Base-by-base conservation (phyloP, 2,888 invertebrate genomes). In the Timandra comae region DNA sequence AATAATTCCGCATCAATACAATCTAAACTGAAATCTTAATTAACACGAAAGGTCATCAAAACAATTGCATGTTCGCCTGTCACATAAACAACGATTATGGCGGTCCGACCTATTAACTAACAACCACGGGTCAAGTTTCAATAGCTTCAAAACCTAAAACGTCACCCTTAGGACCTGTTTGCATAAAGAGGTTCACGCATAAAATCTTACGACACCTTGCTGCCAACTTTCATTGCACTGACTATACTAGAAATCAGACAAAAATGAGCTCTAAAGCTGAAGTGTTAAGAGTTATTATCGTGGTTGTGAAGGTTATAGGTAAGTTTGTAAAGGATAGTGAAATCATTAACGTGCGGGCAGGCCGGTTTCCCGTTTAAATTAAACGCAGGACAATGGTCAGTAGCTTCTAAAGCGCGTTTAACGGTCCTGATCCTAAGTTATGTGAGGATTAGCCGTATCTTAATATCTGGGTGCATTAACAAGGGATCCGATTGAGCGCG, bases 331-430 rank as follows among this genome's bases (percentile, higher is more conserved):
- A 53, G 59, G 63, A 59, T 63, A 67, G 66, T 69, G 71, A 76
- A 82, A 80, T 82, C 77, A 81, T 81, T 84, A 80, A 64, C 46
- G 51, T 43, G 59, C 63, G 58, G 49, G 42, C 52, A 52, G 39
- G 38, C 47, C 30, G 38, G 47, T 60, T 58, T 58, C 63, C 73
- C 66, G 78, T 79, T 80, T 82, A 82, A 85, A 75, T 85, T 82
- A 82, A 82, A 79, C 72, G 65, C 66, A 73, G 82, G 81, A 84
- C 82, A 82, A 81, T 81, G 84, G 84, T 82, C 82, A 82, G 74
- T 53, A 65, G 65, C 51, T 61, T 55, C 66, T 64, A 61, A 66
- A 74, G 65, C 59, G 56, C 64, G 59, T 64, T 72, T 72, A 75
- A 74, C 74, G 67, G 66, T 65, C 66, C 61, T 73, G 66, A 82